These are phyloP conservation scores for Pterobdella sp. DNA, from an alignment of 2,888 invertebrate genomes.

Conservation along the genomic window DNA sequence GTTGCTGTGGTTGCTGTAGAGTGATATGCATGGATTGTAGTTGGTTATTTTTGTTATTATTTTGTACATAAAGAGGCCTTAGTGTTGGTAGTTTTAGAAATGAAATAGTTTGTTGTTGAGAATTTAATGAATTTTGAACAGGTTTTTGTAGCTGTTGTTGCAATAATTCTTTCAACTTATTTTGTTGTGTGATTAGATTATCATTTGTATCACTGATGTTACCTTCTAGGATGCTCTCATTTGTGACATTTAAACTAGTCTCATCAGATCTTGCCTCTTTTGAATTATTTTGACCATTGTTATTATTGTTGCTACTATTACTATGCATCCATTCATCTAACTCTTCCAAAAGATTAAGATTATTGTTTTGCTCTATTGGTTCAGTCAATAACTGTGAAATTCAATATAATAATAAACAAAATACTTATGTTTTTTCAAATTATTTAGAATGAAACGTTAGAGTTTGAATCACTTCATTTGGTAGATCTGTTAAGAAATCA, in stretches of 20 bases:
- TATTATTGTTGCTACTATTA: conserved; percentile 5
- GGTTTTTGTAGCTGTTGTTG: background rate
- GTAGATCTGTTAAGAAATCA: background rate
- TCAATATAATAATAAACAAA: too few relatives aligned
- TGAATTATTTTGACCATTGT: background rate
- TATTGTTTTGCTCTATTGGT: background rate
- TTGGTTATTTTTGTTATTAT: too few relatives aligned
- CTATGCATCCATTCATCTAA: background rate
- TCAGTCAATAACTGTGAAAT: background rate
- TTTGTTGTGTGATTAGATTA: background rate
- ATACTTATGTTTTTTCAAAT: too few relatives aligned
- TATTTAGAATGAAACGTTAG: too few relatives aligned
- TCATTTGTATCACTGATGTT: background rate
- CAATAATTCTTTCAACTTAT: background rate
- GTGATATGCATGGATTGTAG: too few relatives aligned
- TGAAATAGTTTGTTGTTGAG: background rate
- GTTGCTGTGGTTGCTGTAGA: background rate
- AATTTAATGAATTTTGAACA: too few relatives aligned
- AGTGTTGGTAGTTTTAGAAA: background rate
- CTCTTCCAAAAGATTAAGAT: too few relatives aligned
- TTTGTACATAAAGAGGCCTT: background rate
- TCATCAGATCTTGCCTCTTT: background rate
- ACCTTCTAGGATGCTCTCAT: background rate
- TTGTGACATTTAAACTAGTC: background rate
- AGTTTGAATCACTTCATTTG: conserved; percentile 1